Conservation (phyloP, 2,888 invertebrate genomes). For the Lacanobia oleracea region DNA sequence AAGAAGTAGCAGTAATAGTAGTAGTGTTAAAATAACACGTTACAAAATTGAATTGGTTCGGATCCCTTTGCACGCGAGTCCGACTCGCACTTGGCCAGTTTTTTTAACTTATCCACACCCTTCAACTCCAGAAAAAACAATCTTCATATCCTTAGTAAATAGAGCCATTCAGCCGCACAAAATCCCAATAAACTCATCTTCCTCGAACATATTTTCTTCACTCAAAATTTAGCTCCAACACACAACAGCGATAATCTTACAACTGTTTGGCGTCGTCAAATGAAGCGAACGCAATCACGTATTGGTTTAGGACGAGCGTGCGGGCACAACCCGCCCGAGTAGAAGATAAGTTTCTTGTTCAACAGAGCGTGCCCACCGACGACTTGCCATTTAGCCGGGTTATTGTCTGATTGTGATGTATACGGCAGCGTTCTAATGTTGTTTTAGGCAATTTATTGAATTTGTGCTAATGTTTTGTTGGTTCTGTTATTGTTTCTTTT, state of each 20-base stretch:
- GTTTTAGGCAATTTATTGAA: slow-evolving; percentile 60
- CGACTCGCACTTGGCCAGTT: too few relatives aligned
- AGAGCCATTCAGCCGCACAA: background rate
- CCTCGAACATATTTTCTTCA: slow-evolving; percentile 22
- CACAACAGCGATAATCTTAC: slow-evolving; percentile 57
- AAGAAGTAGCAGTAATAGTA: too few relatives aligned
- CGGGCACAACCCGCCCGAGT: slow-evolving; percentile 59
- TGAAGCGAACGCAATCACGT: slow-evolving; percentile 70
- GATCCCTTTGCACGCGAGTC: too few relatives aligned
- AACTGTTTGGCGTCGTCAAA: slow-evolving; percentile 67
- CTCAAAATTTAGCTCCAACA: slow-evolving; percentile 42
- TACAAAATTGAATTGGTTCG: too few relatives aligned
- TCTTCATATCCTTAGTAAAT: slow-evolving; percentile 8
- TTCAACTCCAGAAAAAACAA: background rate
- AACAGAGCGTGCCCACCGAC: slow-evolving; percentile 57
- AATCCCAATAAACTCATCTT: slow-evolving; percentile 33
- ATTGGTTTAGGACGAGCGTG: slow-evolving; percentile 73
- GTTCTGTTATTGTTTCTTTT: slow-evolving; percentile 33
- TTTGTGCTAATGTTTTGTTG: slow-evolving; percentile 35
- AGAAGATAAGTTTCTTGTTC: slow-evolving; percentile 60
- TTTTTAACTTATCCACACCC: too few relatives aligned
- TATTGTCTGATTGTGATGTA: slow-evolving; percentile 65
- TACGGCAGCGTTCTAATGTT: slow-evolving; percentile 47
- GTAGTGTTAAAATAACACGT: too few relatives aligned
- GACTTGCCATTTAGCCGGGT: slow-evolving; percentile 64